Evolutionary conservation across 2,888 invertebrate genomes (phyloP), one percentile per base, ranked within the genome.

Genomic region (Perizoma flavofasciatum): DNA sequence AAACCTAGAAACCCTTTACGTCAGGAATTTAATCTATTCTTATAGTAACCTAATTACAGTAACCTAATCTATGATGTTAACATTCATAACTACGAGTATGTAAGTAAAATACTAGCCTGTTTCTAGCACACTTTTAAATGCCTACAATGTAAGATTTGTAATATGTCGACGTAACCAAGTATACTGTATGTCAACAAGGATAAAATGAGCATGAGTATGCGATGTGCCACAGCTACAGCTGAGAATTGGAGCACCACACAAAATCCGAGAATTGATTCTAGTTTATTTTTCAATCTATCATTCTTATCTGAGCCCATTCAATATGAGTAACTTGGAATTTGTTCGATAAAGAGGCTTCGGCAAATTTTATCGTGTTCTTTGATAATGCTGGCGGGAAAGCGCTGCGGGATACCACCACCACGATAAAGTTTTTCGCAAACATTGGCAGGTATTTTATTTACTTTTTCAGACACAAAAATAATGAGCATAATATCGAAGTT

Each of bases 271-370:
- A 74, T 72, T 68, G 72, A 72, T 70, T 75, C 66, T 68, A 72
- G 73, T 75, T 75, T 75, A 71, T 73, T 75, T 71, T 75, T 67
- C 70, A 70, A 75, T 77, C 66, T 70, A 68, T 73, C 67, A 71
- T 72, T 65, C 68, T 67, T 70, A 65, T 68, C 71, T 59, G 61
- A 62, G 63, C 59, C 66, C 68, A 71, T 74, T 70, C 62, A 67
- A 63, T 67, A 64, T 65, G 63, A 70, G 67, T 71, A 67, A 68
- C 65, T 63, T 61, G 61, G 67, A 61, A 65, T 74, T 68, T 61
- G 54, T 66, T 58, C 56, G 59, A 56, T 59, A 66, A 61, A 60
- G 55, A 43, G 54, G 54, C 49, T 57, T 59, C 46, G 48, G 58
- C 57, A 54, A 60, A 51, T 61, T 65, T 63, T 65, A 67, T 66